A percentile compares a stretch with the other conserved stretches of the same genome.
Evolutionary conservation across 2,888 invertebrate genomes (phyloP).

Genomic region (Mechanitis mazaeus): DNA sequence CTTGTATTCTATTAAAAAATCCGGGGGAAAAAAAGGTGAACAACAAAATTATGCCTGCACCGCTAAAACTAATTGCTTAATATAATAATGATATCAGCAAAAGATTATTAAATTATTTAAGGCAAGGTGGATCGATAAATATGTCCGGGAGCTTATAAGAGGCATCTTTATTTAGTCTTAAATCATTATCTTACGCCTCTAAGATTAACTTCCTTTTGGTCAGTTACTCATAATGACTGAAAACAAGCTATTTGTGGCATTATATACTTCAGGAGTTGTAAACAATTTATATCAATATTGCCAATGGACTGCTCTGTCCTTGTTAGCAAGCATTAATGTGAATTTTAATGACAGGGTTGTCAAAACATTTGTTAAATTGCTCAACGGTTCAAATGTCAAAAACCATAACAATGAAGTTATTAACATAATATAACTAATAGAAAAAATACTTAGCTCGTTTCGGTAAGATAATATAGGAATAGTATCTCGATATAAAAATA

Average conservation of each 20-base stretch:
- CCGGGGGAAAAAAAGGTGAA: too few species aligned
- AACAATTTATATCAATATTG: conserved; percentile 77
- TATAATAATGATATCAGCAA: neutral
- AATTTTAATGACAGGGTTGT: conserved; percentile 64
- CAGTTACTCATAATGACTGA: conserved; percentile 59
- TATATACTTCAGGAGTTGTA: conserved; percentile 67
- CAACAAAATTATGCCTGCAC: too few species aligned
- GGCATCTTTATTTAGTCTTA: conserved; percentile 31
- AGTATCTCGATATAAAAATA: conserved; percentile 1
- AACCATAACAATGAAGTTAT: too few species aligned
- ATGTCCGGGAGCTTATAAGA: too few species aligned
- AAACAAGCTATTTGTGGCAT: conserved; percentile 67
- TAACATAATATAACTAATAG: too few species aligned
- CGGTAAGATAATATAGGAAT: conserved; percentile 7
- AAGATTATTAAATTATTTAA: neutral
- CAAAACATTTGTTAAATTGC: conserved; percentile 14
- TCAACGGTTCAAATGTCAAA: neutral
- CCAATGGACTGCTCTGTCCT: conserved; percentile 62
- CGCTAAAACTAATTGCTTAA: too few species aligned
- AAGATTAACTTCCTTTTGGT: conserved; percentile 46
- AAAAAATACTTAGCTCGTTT: neutral
- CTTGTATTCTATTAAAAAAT: too few species aligned
- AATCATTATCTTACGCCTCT: conserved; percentile 38
- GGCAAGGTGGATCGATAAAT: too few species aligned
- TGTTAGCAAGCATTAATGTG: conserved; percentile 69